A percentile compares a stretch with the other conserved stretches of the same genome.
phyloP scores from a whole-genome alignment of 2,888 invertebrate genomes.

The Melanophora roralis region DNA sequence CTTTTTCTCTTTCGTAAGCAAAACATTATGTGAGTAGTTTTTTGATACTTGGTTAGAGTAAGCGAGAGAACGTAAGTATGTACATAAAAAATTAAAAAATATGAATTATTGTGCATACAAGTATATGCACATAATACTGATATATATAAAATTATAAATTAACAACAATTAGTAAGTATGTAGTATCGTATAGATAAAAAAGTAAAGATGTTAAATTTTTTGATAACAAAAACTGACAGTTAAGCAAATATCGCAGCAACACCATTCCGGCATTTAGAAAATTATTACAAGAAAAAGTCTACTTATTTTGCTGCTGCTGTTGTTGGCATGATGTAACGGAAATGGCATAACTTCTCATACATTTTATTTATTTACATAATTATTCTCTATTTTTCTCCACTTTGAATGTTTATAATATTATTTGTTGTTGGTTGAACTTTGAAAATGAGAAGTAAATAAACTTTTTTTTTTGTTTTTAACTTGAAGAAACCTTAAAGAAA shows the following conservation, averaged over 20 bases:
- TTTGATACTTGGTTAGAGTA: no score
- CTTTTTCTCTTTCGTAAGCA: background rate
- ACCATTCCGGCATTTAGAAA: no score
- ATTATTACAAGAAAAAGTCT: no score
- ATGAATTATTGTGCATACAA: no score
- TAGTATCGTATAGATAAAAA: background rate
- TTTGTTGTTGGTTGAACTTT: conserved; percentile 46
- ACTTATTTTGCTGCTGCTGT: background rate
- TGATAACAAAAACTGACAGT: conserved; percentile 30
- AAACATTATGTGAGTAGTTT: no score
- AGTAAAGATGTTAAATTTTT: conserved; percentile 45
- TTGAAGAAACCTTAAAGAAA: background rate
- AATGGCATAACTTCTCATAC: conserved; percentile 36
- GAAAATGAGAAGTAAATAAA: conserved; percentile 49
- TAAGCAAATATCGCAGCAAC: no score
- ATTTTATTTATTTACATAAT: background rate
- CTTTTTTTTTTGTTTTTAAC: conserved; percentile 6
- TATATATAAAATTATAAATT: conserved; percentile 32
- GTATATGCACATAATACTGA: background rate
- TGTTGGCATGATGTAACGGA: conserved; percentile 37
- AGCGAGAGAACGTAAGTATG: background rate
- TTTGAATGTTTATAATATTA: conserved; percentile 17
- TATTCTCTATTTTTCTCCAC: background rate
- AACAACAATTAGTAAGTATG: conserved; percentile 37
- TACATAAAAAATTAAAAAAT: no score